Conservation (phyloP, 2,888 invertebrate genomes). For the Temnothorax rugatulus region DNA sequence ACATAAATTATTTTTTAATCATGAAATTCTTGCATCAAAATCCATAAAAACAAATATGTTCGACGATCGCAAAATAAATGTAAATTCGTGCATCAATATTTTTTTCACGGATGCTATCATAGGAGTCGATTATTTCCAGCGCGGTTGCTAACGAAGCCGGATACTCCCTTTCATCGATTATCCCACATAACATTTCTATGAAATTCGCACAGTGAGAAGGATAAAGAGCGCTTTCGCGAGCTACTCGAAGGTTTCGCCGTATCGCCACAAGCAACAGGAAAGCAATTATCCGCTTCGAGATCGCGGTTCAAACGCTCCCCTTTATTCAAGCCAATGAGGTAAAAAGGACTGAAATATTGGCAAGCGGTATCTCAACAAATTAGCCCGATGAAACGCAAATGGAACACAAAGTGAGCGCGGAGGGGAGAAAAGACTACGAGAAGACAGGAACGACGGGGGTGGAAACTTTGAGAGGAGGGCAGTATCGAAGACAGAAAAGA, state of each 20-base stretch:
- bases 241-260: conserved; percentile 68
- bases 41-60: not conserved
- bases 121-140: conserved; percentile 4
- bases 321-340: conserved; percentile 81
- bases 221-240: conserved; percentile 53
- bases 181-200: conserved; percentile 57
- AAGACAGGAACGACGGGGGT: conserved; percentile 69
- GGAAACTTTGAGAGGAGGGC: conserved; percentile 52
- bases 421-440: conserved; percentile 74
- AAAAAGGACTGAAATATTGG: conserved; percentile 86
- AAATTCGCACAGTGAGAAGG: conserved; percentile 51
- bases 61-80: not conserved
- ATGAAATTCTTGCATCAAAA: not conserved
- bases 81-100: not conserved
- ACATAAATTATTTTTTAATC: conserved; percentile 2
- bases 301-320: conserved; percentile 76
- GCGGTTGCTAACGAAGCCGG: conserved; percentile 56
- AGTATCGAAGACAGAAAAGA: conserved; percentile 58
- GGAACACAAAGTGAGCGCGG: conserved; percentile 77
- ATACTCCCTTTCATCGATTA: conserved; percentile 68
- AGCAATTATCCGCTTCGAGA: conserved; percentile 84
- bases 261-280: conserved; percentile 74
- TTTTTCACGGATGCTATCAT: conserved; percentile 1
- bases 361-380: conserved; percentile 86
- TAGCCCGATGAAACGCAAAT: conserved; percentile 85